Conservation (phyloP, 2,888 invertebrate genomes). For the Fissipunctia ypsillon region DNA sequence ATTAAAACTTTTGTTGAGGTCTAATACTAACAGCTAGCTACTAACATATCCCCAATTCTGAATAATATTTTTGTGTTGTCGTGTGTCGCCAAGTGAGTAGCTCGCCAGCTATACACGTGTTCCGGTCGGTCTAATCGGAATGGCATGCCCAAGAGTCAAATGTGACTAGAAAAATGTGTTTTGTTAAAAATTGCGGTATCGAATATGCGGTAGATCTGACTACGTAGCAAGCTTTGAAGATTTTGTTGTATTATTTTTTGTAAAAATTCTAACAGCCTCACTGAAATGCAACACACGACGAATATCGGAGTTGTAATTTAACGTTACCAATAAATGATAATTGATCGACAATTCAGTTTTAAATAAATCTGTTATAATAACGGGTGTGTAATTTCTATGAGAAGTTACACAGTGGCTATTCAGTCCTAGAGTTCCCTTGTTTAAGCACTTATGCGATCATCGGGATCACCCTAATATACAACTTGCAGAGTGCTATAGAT, state of each 20-base stretch:
- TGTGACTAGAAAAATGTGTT: no score
- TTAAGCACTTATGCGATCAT: not conserved
- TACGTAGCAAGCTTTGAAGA: not conserved
- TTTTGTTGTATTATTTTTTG: not conserved
- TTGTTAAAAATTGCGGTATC: not conserved
- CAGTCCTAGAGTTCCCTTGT: not conserved
- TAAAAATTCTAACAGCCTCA: not conserved
- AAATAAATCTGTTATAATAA: constrained; percentile 4
- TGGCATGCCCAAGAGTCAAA: not conserved
- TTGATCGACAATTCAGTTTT: not conserved
- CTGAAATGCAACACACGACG: not conserved
- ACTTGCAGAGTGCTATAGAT: not conserved
- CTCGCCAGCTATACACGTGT: not conserved
- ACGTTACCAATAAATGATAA: constrained; percentile 18
- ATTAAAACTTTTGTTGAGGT: constrained; percentile 6
- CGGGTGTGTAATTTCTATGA: constrained; percentile 2
- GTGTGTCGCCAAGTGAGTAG: no score
- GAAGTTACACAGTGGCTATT: constrained; percentile 6
- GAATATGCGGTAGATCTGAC: constrained; percentile 24
- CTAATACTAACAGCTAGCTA: not conserved
- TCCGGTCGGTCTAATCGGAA: not conserved
- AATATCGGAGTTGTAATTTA: not conserved
- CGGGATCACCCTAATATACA: not conserved
- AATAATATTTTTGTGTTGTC: not conserved
- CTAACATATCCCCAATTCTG: constrained; percentile 19